Evolutionary conservation across 2,113 vertebrate genomes (phyloP).

Genomic region (Lipotes vexillifer): DNA sequence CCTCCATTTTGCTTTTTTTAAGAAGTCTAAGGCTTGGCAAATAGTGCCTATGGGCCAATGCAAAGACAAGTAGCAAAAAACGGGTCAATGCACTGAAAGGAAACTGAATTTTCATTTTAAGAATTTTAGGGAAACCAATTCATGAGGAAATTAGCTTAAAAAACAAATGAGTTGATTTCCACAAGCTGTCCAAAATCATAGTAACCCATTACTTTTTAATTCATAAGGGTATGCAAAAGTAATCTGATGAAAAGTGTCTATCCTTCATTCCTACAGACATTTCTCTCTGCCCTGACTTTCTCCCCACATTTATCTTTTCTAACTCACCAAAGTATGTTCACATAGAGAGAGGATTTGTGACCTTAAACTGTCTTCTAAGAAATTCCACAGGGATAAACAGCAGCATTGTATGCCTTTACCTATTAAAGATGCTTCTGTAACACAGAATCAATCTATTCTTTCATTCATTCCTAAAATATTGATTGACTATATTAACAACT

Average conservation of each 20-base stretch:
- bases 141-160: conserved; percentile 24
- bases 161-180: conserved; percentile 31
- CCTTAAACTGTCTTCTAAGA: neutral
- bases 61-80: neutral
- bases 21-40: neutral
- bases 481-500: neutral
- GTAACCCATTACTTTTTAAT: neutral
- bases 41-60: neutral
- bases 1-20: neutral
- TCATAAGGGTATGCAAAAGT: neutral
- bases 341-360: neutral
- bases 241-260: neutral
- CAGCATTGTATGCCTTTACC: neutral
- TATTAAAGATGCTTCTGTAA: conserved; percentile 16
- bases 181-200: neutral
- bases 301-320: neutral
- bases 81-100: neutral
- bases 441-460: neutral
- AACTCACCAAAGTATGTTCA: neutral
- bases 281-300: neutral
- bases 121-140: neutral
- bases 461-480: conserved; percentile 19
- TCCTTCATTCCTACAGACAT: neutral
- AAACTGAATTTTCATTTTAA: conserved; percentile 25
- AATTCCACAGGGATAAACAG: neutral